A percentile compares a stretch with the other conserved stretches of the same genome.
These are phyloP conservation scores for Nemotelus pantherinus DNA, from an alignment of 2,888 invertebrate genomes.

Conservation along the genomic window DNA sequence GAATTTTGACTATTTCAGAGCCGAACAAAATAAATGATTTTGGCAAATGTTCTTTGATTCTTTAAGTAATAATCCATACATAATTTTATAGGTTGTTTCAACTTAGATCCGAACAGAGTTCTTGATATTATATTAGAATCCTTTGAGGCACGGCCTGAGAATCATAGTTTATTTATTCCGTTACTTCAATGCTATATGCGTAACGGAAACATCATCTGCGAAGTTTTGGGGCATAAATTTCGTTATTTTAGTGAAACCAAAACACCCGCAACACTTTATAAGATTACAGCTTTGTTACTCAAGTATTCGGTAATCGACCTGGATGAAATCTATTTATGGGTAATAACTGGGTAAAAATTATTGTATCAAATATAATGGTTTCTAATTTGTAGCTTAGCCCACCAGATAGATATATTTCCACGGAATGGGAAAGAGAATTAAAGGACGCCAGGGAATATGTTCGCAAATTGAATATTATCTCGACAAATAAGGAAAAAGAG, in stretches of 20 bases:
- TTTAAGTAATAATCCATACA: too few relatives aligned
- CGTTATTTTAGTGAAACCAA: conserved; percentile 71
- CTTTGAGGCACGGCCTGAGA: conserved; percentile 87
- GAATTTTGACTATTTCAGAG: too few relatives aligned
- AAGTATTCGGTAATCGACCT: conserved; percentile 87
- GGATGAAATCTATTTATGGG: conserved; percentile 91
- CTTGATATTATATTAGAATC: conserved; percentile 96
- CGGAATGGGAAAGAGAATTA: conserved; percentile 84
- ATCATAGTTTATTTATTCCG: conserved; percentile 84
- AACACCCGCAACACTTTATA: conserved; percentile 86
- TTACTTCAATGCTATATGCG: conserved; percentile 88
- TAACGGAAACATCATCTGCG: conserved; percentile 87
- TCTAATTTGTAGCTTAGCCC: conserved; percentile 76
- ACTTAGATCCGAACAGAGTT: conserved; percentile 97
- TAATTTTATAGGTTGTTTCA: conserved; percentile 85
- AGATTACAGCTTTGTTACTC: conserved; percentile 87
- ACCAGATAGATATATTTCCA: conserved; percentile 81
- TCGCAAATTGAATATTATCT: conserved; percentile 83
- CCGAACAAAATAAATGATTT: too few relatives aligned
- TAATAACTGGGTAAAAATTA: conserved; percentile 61
- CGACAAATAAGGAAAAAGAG: conserved; percentile 82
- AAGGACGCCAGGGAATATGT: conserved; percentile 87
- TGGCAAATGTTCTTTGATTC: too few relatives aligned
- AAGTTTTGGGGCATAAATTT: conserved; percentile 94
- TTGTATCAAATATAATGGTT: background rate